Base-by-base conservation (phyloP, 2,113 vertebrate genomes). In the Eulemur rufifrons region DNA sequence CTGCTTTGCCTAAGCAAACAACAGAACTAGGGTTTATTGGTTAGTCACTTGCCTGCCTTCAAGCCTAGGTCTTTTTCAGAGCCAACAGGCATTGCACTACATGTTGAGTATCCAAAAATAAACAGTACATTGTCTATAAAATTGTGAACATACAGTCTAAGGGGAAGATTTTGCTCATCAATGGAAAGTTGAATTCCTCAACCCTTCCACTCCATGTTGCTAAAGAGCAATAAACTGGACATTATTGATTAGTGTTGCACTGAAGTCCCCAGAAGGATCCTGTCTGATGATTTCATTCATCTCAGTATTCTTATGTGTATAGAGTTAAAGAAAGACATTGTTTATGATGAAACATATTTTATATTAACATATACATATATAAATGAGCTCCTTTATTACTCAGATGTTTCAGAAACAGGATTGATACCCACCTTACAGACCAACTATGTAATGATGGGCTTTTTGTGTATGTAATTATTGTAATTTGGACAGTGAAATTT, bases 321-420 rank as follows among this genome's bases (percentile, higher is more conserved):
- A 88, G 29, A 73, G 11, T 34, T 92, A 63, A n/a, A 87, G 23
- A 63, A n/a, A 87, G 23, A 50, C 3, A 59, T 84, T 25, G 12
- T 86, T 82, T 73, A 56, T 50, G 13, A 61, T 68, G 12, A 81
- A 52, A 54, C 69, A 47, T 34, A 56, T 25, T 25, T 18, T 68
- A 66, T 76, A 50, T 52, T 27, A 32, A n/a, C 50, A 39, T 20
- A 45, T n/a, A 63, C 5, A 76, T 8, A 69, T 7, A 74, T 34
- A 47, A 14, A 25, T 74, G 29, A 34, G n/a, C 39, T 69, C 18
- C 42, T 64, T 91, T 71, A 52, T 69, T 64, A 74, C 29, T 86
- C 23, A 66, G 56, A 42, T 90, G 77, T 68, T 95, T 78, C 77
- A 94, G 66, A 94, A 97, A 73, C 29, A 94, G 21, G n/a, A 69